A percentile compares a stretch with the other conserved stretches of the same genome.
These are phyloP conservation scores for Glossosoma conforme DNA, from an alignment of 1,140 invertebrate genomes.

Conservation along the genomic window DNA sequence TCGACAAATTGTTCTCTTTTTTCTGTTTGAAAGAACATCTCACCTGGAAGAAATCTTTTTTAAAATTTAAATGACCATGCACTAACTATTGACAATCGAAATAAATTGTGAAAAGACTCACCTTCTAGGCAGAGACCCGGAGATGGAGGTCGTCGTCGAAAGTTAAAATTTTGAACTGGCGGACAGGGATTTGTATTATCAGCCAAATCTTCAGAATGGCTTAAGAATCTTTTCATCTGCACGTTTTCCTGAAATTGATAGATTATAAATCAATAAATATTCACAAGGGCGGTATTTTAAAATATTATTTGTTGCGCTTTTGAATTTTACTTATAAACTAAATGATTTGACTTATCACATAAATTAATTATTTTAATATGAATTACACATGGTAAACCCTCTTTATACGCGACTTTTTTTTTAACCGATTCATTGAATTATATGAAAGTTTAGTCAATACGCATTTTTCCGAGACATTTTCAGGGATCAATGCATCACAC, in stretches of 20 bases:
- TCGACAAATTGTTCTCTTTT: constrained; percentile 43
- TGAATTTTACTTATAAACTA: too few species aligned
- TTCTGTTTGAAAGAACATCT: constrained; percentile 33
- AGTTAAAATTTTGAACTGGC: not conserved
- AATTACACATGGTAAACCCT: too few species aligned
- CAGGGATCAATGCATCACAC: too few species aligned
- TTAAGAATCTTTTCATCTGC: constrained; percentile 21
- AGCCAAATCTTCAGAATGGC: constrained; percentile 25
- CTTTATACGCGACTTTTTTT: too few species aligned
- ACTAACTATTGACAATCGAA: constrained; percentile 11
- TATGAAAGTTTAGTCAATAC: too few species aligned
- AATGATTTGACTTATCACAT: too few species aligned
- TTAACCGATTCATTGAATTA: too few species aligned
- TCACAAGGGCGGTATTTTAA: too few species aligned
- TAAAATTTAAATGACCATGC: constrained; percentile 19
- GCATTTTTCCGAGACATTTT: too few species aligned
- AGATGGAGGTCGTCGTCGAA: not conserved
- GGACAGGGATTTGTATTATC: constrained; percentile 15
- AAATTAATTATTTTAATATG: too few species aligned
- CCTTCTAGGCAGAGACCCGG: constrained; percentile 21
- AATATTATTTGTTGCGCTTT: too few species aligned
- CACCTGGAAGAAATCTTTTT: constrained; percentile 27
- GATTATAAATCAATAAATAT: too few species aligned
- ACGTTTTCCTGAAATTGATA: constrained; percentile 21
- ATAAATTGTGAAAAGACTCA: constrained; percentile 10